Conservation (phyloP, 2,113 vertebrate species). For the Alligator mississippiensis region DNA sequence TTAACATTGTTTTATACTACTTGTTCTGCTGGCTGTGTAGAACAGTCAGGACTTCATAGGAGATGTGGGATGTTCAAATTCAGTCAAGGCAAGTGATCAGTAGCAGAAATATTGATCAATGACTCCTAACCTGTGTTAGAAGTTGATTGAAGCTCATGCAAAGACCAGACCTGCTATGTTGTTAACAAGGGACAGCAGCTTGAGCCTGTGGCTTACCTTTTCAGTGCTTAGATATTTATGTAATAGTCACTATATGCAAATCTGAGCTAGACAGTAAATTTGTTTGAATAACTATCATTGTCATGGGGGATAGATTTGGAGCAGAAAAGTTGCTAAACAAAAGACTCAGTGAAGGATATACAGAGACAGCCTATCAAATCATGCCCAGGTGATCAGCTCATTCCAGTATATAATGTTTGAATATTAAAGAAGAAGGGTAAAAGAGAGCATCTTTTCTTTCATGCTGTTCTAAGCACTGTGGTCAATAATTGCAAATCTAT, state of each 20-base stretch:
- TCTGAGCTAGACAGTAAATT: background rate
- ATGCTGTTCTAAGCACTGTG: background rate
- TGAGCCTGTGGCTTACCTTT: background rate
- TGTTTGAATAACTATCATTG: background rate
- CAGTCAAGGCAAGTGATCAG: background rate
- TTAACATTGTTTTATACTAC: background rate
- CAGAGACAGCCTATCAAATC: background rate
- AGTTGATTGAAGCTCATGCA: background rate
- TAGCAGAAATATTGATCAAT: background rate
- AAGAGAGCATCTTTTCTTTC: background rate
- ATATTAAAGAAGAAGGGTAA: background rate
- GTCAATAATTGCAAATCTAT: background rate
- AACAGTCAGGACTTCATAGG: background rate
- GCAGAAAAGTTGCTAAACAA: conserved; percentile 6
- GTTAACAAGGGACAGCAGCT: background rate
- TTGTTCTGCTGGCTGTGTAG: background rate
- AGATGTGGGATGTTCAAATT: background rate
- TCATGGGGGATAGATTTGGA: background rate
- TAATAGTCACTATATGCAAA: background rate
- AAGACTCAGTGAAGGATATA: background rate
- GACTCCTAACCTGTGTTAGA: background rate
- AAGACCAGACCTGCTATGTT: background rate
- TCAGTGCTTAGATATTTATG: background rate
- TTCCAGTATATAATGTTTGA: background rate
- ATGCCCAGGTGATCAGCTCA: background rate